These are phyloP conservation scores for Gymnoscopelus microlampas DNA, from an alignment of 2,797 vertebrate genomes.

Conservation along the genomic window DNA sequence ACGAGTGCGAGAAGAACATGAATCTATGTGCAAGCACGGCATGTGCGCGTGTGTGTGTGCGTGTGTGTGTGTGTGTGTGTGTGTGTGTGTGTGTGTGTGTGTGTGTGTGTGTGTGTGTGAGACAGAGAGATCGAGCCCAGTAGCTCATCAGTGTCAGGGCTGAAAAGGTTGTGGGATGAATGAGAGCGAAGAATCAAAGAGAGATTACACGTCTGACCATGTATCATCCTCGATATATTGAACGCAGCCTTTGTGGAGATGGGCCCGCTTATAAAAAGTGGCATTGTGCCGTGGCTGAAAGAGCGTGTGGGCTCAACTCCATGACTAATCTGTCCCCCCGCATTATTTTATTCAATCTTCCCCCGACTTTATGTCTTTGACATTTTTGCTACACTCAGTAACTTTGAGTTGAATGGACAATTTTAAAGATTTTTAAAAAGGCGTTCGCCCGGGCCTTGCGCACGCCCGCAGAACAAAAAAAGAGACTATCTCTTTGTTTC, in stretches of 20 bases:
- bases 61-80: constrained; percentile 39
- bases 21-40: no score
- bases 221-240: constrained; percentile 99
- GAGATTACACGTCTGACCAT: constrained; percentile 99
- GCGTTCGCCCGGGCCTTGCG: constrained; percentile 89
- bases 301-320: constrained; percentile 98
- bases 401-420: constrained; percentile 99
- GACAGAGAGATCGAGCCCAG: constrained; percentile 85
- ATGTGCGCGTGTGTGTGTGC: constrained; percentile 18
- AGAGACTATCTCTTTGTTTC: constrained; percentile 97
- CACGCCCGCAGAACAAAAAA: constrained; percentile 85
- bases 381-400: constrained; percentile 99
- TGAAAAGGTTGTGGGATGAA: constrained; percentile 98
- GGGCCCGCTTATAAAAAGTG: constrained; percentile 98
- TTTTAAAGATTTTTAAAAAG: constrained; percentile 99
- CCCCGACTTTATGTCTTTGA: constrained; percentile 99
- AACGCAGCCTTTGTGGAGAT: constrained; percentile 98
- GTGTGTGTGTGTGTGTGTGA: constrained; percentile 27
- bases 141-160: constrained; percentile 97
- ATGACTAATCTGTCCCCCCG: constrained; percentile 99
- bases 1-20: no score
- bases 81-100: constrained; percentile 21
- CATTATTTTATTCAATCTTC: constrained; percentile 99
- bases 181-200: constrained; percentile 97
- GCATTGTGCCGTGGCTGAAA: constrained; percentile 96